Evolutionary conservation across 2,113 vertebrate genomes (phyloP), one percentile per base, ranked within the genome.

Genomic region (Pteropus alecto): DNA sequence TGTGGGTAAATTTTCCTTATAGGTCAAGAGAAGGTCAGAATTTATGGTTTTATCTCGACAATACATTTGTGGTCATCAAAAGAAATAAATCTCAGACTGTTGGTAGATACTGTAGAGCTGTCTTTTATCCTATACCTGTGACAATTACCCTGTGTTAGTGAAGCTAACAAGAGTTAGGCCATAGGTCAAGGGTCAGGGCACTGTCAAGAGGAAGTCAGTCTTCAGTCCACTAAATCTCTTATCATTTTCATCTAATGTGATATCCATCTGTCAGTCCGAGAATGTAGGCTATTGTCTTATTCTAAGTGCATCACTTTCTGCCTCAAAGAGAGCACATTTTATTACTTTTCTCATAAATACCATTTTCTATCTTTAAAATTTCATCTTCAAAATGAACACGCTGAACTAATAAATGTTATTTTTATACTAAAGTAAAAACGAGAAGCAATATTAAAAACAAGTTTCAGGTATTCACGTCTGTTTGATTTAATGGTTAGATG

Each of bases 131-230:
- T 98, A 98, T 99, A 99, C 99, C 99, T 99, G 99, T 98, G 98
- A 99, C 98, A 99, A 99, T 99, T 99, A 98, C 98, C 98, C 98
- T 98, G 98, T 98, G 98, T 98, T 98, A 99, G 98, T 99, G 99
- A 99, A 99, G 98, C 98, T 99, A 99, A 99, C 99, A 99, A 99
- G 99, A 99, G 99, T 99, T 99, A 98, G 98, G 98, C 98, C 98
- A 98, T 95, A 98, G 99, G 99, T 99, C 98, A 99, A 97, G 97
- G 99, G 99, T 99, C 98, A 98, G 98, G 98, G 98, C 98, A 98
- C 98, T 99, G 98, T 99, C 99, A 99, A 99, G 99, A 99, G 99
- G 99, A 99, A 99, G 99, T 99, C 99, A 99, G 99, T 99, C 99
- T 99, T 99, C 98, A 99, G 97, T 98, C 98, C 97, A 98, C 98